A percentile compares a stretch with the other conserved stretches of the same genome.
These are phyloP conservation scores for Esperia sulphurella DNA, from an alignment of 2,888 invertebrate species.

Conservation along the genomic window DNA sequence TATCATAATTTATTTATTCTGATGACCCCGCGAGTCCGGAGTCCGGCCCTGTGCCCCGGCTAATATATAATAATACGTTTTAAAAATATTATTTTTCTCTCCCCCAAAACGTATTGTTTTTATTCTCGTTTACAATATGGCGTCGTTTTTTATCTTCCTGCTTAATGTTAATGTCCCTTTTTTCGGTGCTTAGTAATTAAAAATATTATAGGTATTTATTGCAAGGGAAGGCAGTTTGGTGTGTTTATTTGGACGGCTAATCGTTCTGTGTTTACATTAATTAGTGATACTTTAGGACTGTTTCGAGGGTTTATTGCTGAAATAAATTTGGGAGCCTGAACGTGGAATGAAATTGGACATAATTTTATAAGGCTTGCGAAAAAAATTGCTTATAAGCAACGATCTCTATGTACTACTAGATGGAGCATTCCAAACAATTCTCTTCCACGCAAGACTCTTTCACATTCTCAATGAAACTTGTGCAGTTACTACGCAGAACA, in stretches of 20 bases:
- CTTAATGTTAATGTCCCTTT: conserved; percentile 74
- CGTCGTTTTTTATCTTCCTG: conserved; percentile 65
- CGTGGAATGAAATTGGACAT: conserved; percentile 8
- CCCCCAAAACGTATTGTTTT: conserved; percentile 27
- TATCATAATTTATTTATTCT: conserved; percentile 77
- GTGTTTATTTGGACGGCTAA: conserved; percentile 70
- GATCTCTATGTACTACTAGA: too few relatives aligned
- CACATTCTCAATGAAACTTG: too few relatives aligned
- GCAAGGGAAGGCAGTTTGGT: conserved; percentile 61
- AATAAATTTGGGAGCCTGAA: conserved; percentile 53
- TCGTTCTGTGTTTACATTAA: conserved; percentile 77
- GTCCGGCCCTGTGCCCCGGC: conserved; percentile 57
- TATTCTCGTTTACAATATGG: conserved; percentile 70
- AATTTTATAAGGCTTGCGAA: not conserved
- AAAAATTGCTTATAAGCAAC: not conserved
- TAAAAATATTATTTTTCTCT: conserved; percentile 36
- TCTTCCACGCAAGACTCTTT: too few relatives aligned
- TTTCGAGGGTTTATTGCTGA: conserved; percentile 66
- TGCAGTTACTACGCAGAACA: too few relatives aligned
- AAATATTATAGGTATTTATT: conserved; percentile 77
- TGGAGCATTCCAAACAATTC: too few relatives aligned
- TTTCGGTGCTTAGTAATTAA: conserved; percentile 62
- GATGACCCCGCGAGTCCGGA: conserved; percentile 60
- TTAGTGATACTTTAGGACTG: conserved; percentile 74
- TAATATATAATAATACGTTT: conserved; percentile 57